Evolutionary conservation across 2,113 vertebrate species (phyloP).

Genomic region (Piliocolobus tephrosceles): DNA sequence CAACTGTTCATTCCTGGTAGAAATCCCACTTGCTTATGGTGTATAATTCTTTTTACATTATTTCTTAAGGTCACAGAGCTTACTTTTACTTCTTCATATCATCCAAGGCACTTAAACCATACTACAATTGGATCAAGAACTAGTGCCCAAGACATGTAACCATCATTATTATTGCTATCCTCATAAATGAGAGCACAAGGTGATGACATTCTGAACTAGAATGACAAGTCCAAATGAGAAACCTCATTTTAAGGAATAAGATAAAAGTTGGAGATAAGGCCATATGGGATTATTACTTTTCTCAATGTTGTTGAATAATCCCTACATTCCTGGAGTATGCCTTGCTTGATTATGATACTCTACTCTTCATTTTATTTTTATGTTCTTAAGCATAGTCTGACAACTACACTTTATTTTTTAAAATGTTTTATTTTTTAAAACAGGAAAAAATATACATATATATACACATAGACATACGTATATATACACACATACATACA

Average conservation of each 20-base stretch:
- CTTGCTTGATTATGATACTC: not conserved
- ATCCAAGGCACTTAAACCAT: not conserved
- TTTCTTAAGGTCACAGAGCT: not conserved
- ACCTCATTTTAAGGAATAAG: not conserved
- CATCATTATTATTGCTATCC: not conserved
- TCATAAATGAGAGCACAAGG: not conserved
- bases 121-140: not conserved
- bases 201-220: not conserved
- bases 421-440: not conserved
- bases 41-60: not conserved
- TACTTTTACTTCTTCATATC: not conserved
- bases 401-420: not conserved
- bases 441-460: not conserved
- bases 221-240: not conserved
- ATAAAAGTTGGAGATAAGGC: not conserved
- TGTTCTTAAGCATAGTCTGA: too few species aligned
- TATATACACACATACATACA: not conserved
- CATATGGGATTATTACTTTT: not conserved
- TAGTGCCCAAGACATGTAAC: not conserved
- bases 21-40: not conserved
- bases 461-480: too few species aligned
- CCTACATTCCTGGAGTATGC: not conserved
- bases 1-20: not conserved
- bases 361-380: too few species aligned
- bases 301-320: not conserved